phyloP scores from a whole-genome alignment of 2,797 vertebrate species.

The Esox lucius region DNA sequence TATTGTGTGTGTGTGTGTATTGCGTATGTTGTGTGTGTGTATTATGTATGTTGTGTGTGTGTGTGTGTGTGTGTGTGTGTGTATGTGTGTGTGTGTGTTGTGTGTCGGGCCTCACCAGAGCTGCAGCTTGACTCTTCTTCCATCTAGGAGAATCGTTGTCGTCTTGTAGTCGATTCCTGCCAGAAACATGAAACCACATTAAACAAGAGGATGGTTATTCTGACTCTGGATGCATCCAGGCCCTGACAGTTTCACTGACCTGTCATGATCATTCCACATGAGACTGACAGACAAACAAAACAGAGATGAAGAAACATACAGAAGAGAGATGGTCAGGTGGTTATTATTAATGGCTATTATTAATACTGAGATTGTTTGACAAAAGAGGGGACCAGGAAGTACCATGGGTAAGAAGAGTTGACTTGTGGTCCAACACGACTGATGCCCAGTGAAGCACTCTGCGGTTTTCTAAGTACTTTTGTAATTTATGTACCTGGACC shows the following conservation, averaged over 20 bases:
- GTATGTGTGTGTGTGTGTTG: background rate
- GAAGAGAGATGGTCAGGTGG: no score
- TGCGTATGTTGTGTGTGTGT: no score
- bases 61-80: background rate
- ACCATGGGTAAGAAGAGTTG: no score
- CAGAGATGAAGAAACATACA: no score
- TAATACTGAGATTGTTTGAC: no score
- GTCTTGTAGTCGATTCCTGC: slow-evolving; percentile 88
- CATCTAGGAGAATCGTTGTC: slow-evolving; percentile 85
- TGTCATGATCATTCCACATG: background rate
- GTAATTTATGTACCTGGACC: no score
- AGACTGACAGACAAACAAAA: background rate
- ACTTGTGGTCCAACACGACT: no score
- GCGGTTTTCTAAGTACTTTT: no score
- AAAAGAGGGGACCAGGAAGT: no score
- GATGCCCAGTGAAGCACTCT: no score
- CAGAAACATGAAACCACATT: slow-evolving; percentile 7
- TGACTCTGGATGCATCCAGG: background rate
- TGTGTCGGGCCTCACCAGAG: slow-evolving; percentile 73
- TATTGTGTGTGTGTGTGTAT: no score
- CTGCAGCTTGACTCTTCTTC: slow-evolving; percentile 85
- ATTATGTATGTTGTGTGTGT: background rate
- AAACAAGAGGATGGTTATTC: background rate
- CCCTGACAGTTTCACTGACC: background rate
- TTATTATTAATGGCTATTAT: no score